Percentiles rank a stretch among this genome's conserved stretches.
Conservation (phyloP, 23 tunicate species). For the Ascidia mentula region DNA sequence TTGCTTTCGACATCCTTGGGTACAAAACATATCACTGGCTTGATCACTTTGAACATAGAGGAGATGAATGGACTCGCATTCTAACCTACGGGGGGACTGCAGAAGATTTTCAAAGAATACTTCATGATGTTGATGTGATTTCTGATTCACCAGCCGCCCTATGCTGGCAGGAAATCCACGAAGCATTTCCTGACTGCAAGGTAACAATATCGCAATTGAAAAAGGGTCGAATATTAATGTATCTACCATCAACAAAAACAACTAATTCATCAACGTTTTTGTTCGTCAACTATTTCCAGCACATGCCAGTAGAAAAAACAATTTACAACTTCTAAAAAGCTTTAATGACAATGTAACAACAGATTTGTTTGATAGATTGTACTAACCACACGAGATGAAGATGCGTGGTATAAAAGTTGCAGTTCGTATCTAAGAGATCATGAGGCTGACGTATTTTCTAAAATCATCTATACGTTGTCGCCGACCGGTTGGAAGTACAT, state of each 20-base stretch:
- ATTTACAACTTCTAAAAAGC: too few species aligned
- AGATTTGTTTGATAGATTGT: too few species aligned
- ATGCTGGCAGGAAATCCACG: not conserved
- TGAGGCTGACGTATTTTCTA: not conserved
- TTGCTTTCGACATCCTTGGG: not conserved
- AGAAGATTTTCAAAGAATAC: not conserved
- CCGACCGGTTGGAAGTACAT: not conserved
- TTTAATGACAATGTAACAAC: too few species aligned
- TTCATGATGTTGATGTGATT: not conserved
- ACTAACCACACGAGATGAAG: not conserved
- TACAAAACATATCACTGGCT: not conserved
- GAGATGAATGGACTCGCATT: not conserved
- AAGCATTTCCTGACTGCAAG: not conserved
- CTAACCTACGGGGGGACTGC: not conserved
- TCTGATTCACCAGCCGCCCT: not conserved
- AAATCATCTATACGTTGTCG: not conserved
- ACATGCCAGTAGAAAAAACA: too few species aligned
- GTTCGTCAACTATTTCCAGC: too few species aligned
- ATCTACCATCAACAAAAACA: too few species aligned
- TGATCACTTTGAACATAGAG: not conserved
- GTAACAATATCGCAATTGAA: too few species aligned
- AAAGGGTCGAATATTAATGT: too few species aligned
- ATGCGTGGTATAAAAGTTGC: not conserved
- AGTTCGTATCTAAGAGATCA: not conserved
- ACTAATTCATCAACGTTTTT: too few species aligned